These are phyloP conservation scores for Microctonus aethiopoides DNA, from an alignment of 2,888 invertebrate species.

Conservation along the genomic window DNA sequence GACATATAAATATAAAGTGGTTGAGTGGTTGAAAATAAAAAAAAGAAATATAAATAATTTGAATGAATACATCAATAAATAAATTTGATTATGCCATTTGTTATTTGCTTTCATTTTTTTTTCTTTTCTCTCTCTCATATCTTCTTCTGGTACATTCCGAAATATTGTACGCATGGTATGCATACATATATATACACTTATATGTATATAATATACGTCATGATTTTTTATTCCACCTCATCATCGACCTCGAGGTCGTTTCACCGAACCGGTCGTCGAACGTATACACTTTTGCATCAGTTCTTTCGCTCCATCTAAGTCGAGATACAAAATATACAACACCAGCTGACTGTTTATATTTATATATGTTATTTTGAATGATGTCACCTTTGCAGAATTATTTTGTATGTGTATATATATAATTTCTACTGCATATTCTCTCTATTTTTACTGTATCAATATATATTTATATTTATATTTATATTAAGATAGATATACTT, in stretches of 20 bases:
- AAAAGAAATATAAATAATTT: not conserved
- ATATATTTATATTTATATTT: not conserved
- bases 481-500: too few relatives aligned
- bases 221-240: constrained; percentile 32
- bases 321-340: constrained; percentile 45
- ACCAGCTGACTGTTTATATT: constrained; percentile 57
- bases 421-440: constrained; percentile 10
- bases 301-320: constrained; percentile 67
- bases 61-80: not conserved
- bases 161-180: not conserved
- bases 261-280: constrained; percentile 37
- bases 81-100: not conserved
- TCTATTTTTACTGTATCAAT: not conserved
- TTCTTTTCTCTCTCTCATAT: too few relatives aligned
- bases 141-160: not conserved
- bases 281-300: constrained; percentile 51
- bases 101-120: too few relatives aligned
- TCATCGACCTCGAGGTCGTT: constrained; percentile 45
- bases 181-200: not conserved
- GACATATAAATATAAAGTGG: not conserved
- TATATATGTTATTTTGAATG: constrained; percentile 45
- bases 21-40: not conserved
- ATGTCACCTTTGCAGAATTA: constrained; percentile 62
- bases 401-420: constrained; percentile 38
- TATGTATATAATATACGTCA: constrained; percentile 11